phyloP scores from a whole-genome alignment of 2,113 vertebrate species.

The Archocentrus centrarchus region DNA sequence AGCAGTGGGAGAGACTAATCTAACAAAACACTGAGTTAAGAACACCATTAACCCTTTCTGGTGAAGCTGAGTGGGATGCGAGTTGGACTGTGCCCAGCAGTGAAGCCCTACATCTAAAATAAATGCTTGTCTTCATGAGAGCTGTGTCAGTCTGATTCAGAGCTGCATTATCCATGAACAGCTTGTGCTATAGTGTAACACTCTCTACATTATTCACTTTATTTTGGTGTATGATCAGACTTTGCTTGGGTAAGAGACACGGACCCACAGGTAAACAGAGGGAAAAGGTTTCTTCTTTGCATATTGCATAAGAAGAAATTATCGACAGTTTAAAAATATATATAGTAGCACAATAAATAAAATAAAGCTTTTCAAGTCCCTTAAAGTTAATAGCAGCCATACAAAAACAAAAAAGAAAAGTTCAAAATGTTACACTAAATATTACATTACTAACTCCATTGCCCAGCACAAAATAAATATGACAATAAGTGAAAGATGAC shows the following conservation, averaged over 20 bases:
- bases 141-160: constrained; percentile 18
- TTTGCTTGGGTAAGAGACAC: background rate
- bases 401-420: background rate
- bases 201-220: constrained; percentile 12
- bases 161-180: constrained; percentile 8
- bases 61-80: constrained; percentile 24
- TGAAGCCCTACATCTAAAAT: constrained; percentile 23
- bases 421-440: background rate
- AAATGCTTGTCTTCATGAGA: constrained; percentile 27
- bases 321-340: background rate
- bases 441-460: background rate
- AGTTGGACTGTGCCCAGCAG: constrained; percentile 42
- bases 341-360: background rate
- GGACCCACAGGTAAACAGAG: background rate
- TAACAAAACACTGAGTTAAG: constrained; percentile 82
- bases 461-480: constrained; percentile 4
- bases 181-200: background rate
- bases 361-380: background rate
- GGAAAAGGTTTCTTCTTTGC: background rate
- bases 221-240: constrained; percentile 18
- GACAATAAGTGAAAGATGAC: background rate
- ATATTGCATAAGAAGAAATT: background rate
- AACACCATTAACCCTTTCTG: constrained; percentile 90
- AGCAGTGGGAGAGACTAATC: constrained; percentile 91
- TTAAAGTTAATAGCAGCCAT: background rate